Base-by-base conservation (phyloP, 2,797 vertebrate genomes). In the Sebastes oblongus region DNA sequence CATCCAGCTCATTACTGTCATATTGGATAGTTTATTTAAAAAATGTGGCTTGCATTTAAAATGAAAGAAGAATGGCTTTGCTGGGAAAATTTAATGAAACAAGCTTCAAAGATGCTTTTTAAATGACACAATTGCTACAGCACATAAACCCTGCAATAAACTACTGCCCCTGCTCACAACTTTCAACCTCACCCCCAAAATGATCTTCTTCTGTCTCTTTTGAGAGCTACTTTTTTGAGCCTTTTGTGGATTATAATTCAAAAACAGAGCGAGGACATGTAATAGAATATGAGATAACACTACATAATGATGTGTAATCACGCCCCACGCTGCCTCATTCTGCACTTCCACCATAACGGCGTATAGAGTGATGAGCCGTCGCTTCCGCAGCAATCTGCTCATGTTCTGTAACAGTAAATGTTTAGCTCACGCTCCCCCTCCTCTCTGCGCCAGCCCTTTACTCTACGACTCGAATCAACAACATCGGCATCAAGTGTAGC, bases 381-480 rank as follows among this genome's bases (percentile, higher is more conserved):
- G 13, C 71, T 61, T 61, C 74, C 29, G n/a, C 78, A 55, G 68
- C 85, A 86, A 81, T 83, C 80, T 83, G 88, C 64, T 86, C 69
- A n/a, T 72, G 67, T 24, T 86, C 74, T 77, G 6, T 62, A 83
- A 50, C 64, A 72, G 83, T 66, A 69, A 71, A 78, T 70, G 72
- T 75, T 86, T 71, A 59, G 58, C 77, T 83, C 78, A 18, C 77
- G 0, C 75, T 25, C 72, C 22, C 70, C 70, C 50, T 61, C 60
- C 52, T 52, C 72, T 42, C 81, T 36, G 72, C 52, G 76, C 25
- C 14, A 42, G 39, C 39, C 75, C 73, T 77, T 75, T 46, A 56
- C 77, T 83, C 73, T 80, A 42, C 36, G 72, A 84, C 84, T 86
- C 58, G 72, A 85, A 84, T 89, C 85, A 90, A 86, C 86, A 90